These are phyloP conservation scores for Zaprionus obscuricornis DNA, from an alignment of 2,888 invertebrate genomes.

Conservation along the genomic window DNA sequence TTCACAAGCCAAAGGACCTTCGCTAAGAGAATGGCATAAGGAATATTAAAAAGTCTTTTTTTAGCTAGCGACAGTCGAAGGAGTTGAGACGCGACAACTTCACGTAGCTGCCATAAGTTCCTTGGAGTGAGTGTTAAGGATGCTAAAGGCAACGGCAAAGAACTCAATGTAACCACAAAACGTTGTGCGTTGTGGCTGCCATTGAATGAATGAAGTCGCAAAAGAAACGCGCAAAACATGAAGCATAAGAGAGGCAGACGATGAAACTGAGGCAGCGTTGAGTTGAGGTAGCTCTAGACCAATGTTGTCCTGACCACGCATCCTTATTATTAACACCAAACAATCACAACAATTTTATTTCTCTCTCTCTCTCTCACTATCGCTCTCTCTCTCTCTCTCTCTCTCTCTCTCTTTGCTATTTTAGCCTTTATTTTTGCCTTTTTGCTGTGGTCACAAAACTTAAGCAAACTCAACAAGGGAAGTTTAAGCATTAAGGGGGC, in stretches of 20 bases:
- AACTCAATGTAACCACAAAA: constrained; percentile 40
- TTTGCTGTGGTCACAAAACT: no score
- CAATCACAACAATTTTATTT: constrained; percentile 30
- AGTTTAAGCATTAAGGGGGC: no score
- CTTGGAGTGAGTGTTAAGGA: no score
- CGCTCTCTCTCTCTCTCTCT: constrained; percentile 4
- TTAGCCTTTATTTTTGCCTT: no score
- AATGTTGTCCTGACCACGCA: constrained; percentile 56
- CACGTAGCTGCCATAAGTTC: constrained; percentile 24
- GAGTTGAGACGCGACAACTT: constrained; percentile 45
- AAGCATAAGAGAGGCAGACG: no score
- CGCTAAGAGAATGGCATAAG: constrained; percentile 32
- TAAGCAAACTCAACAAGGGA: no score
- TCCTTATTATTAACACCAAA: constrained; percentile 55
- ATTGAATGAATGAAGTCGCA: constrained; percentile 41
- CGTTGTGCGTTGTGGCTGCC: constrained; percentile 49
- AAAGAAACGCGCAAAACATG: not conserved
- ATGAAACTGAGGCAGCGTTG: not conserved
- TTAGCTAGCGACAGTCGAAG: constrained; percentile 17
- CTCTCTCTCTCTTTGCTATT: no score
- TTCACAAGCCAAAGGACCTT: constrained; percentile 28
- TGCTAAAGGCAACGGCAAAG: no score
- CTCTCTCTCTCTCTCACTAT: constrained; percentile 2
- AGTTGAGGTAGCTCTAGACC: constrained; percentile 7
- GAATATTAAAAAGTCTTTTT: constrained; percentile 76